Evolutionary conservation across 2,888 invertebrate species (phyloP), one percentile per base, ranked within the genome.

Genomic region (Tipula unca): DNA sequence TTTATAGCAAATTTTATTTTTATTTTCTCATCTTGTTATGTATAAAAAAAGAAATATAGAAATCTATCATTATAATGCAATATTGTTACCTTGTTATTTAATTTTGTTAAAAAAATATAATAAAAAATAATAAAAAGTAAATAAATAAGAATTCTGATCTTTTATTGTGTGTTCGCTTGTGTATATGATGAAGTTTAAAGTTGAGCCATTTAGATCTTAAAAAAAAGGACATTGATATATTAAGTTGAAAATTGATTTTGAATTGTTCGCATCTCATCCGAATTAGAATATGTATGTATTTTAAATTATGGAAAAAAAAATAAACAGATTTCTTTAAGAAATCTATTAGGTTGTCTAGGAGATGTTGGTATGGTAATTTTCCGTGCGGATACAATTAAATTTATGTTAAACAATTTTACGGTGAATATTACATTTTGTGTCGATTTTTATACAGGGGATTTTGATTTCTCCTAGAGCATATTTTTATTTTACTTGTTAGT

Each of bases 41-140:
- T 48, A 25, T 1, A 10, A 69, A 69, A 69, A 69, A 69, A 13
- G 10, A 69, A 69, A 69, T 48, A 48, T 25, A 69, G 69, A 69
- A 69, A 69, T 69, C 25, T 69, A 69, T 69, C 69, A 69, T 69
- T 69, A 69, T 69, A 69, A 69, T 69, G 69, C 69, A 69, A 69
- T 69, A 69, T 69, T 69, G 69, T 69, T 69, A 69, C 69, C 69
- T 69, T 69, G 69, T 69, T 69, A 69, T 69, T 69, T 69, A 69
- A 69, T 69, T 69, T 69, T 69, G 69, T 69, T 69, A 69, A 69
- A 69, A n/a, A 69, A 69, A 54, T 5, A 54, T n/a, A 17, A 54
- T 17, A 48, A 69, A 69, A 69, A 69, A 48, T 39, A 48, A 42
- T 42, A 14, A 35, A n/a, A n/a, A n/a, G n/a, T n/a, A n/a, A n/a